A percentile compares a stretch with the other conserved stretches of the same genome.
Evolutionary conservation across 1,140 invertebrate genomes (phyloP).

Genomic region (Heliconius eleuchia): DNA sequence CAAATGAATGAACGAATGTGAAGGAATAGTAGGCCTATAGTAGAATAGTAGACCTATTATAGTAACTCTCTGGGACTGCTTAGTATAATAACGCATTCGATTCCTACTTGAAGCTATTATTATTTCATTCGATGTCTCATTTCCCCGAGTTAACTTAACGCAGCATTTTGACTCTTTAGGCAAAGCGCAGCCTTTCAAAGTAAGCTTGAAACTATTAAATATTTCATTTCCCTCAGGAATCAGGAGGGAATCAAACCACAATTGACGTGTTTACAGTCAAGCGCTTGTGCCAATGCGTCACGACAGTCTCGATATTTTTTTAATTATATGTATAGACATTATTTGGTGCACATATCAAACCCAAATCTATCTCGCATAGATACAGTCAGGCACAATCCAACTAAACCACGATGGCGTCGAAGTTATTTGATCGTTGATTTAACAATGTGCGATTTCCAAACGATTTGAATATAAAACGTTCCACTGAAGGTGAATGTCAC

Average conservation of each 20-base stretch:
- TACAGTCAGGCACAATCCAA: not conserved
- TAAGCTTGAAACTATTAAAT: too few species aligned
- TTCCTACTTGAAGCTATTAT: not conserved
- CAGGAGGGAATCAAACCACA: too few species aligned
- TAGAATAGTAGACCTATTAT: not conserved
- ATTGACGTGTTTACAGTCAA: too few species aligned
- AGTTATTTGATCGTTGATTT: not conserved
- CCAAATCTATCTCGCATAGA: not conserved
- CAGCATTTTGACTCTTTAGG: too few species aligned
- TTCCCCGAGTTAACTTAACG: not conserved
- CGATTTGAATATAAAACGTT: conserved; percentile 26
- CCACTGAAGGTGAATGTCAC: conserved; percentile 33
- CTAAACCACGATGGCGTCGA: not conserved
- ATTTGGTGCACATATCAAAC: not conserved
- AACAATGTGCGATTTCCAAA: conserved; percentile 14
- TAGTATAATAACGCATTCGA: not conserved
- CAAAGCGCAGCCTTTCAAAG: too few species aligned
- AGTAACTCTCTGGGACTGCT: not conserved
- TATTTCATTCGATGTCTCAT: too few species aligned
- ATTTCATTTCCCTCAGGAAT: too few species aligned
- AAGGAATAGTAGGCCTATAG: not conserved
- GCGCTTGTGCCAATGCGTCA: not conserved
- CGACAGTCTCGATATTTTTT: not conserved
- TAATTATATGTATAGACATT: not conserved
- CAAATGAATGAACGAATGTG: not conserved